Evolutionary conservation across 2,113 vertebrate species (phyloP).

Genomic region (Malurus melanocephalus): DNA sequence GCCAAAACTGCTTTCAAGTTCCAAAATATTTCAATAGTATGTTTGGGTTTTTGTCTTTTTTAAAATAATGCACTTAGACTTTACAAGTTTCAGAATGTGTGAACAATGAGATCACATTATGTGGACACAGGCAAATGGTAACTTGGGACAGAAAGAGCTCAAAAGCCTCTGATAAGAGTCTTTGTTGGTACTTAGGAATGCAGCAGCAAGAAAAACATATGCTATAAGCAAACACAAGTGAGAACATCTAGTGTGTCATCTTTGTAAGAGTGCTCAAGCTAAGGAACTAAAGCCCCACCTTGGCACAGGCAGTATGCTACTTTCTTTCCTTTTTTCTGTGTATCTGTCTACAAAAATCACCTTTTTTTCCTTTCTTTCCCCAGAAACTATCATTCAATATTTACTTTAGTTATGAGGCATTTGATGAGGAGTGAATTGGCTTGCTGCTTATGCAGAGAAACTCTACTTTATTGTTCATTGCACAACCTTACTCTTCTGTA

Average conservation of each 20-base stretch:
- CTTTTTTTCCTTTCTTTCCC: rapidly evolving
- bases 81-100: neutral
- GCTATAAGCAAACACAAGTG: neutral
- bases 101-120: neutral
- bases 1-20: neutral
- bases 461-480: neutral
- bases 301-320: rapidly evolving
- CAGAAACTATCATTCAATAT: neutral
- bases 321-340: neutral
- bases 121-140: neutral
- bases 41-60: neutral
- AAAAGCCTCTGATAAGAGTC: neutral
- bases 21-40: neutral
- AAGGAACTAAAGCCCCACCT: neutral
- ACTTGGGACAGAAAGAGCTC: neutral
- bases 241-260: rapidly evolving
- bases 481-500: neutral
- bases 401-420: neutral
- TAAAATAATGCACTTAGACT: neutral
- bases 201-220: neutral
- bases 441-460: neutral
- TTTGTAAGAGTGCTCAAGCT: neutral
- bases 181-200: neutral
- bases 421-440: neutral
- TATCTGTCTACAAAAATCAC: neutral